These are phyloP conservation scores for Amphiprion percula DNA, from an alignment of 2,113 vertebrate genomes.

Conservation along the genomic window DNA sequence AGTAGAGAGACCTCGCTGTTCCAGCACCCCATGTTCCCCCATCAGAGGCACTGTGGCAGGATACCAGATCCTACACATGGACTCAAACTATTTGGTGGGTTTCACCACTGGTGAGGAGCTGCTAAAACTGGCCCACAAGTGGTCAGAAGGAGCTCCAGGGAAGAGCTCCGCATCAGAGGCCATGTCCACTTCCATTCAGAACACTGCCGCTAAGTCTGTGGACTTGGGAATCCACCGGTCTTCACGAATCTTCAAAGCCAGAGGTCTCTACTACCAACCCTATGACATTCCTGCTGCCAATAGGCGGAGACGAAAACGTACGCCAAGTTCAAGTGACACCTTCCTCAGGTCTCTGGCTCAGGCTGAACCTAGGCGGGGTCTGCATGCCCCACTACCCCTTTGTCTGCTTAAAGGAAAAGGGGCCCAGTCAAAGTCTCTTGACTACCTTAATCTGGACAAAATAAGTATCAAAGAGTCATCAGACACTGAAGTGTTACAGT, in stretches of 20 bases:
- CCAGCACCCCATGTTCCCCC: constrained; percentile 95
- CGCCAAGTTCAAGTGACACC: constrained; percentile 96
- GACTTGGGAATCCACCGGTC: constrained; percentile 88
- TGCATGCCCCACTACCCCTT: constrained; percentile 90
- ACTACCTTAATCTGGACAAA: constrained; percentile 99
- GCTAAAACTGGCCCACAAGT: constrained; percentile 92
- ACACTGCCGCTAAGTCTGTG: constrained; percentile 84
- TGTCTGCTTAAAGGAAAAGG: constrained; percentile 94
- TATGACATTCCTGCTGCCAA: constrained; percentile 94
- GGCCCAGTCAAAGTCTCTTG: constrained; percentile 95
- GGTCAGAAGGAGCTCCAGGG: constrained; percentile 82
- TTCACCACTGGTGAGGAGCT: constrained; percentile 96
- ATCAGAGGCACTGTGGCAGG: constrained; percentile 90
- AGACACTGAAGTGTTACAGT: constrained; percentile 94
- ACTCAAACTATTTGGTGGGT: constrained; percentile 96
- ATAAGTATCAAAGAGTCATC: constrained; percentile 93
- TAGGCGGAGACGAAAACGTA: constrained; percentile 89
- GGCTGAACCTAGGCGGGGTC: constrained; percentile 86
- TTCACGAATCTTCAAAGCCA: constrained; percentile 90
- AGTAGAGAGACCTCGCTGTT: constrained; percentile 91
- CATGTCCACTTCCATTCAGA: constrained; percentile 74
- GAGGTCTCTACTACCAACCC: constrained; percentile 93
- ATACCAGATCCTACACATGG: constrained; percentile 98
- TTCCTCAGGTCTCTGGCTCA: constrained; percentile 87
- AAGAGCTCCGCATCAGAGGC: constrained; percentile 80